phyloP scores from a whole-genome alignment of 2,888 invertebrate genomes.

The Macropis europaea region DNA sequence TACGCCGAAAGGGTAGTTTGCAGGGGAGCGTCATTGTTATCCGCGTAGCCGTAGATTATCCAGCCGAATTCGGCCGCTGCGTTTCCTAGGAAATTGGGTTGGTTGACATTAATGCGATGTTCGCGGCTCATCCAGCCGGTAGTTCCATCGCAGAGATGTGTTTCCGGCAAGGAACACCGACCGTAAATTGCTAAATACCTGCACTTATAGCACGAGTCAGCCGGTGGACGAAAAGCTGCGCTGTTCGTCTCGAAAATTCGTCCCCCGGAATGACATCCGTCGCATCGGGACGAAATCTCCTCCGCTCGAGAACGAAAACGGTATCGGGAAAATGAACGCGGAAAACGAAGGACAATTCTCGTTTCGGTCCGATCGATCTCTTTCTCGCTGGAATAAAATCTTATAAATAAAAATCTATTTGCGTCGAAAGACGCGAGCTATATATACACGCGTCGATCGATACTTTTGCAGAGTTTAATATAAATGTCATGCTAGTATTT shows the following conservation, averaged over 20 bases:
- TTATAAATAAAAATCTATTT: conserved; percentile 32
- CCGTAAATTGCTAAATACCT: conserved; percentile 60
- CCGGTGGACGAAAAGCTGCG: too few species aligned
- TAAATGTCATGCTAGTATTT: conserved; percentile 55
- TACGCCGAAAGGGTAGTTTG: conserved; percentile 12
- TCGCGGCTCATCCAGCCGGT: conserved; percentile 45
- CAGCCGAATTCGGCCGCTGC: conserved; percentile 45
- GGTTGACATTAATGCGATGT: conserved; percentile 54
- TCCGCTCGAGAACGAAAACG: not conserved
- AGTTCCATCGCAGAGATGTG: conserved; percentile 45
- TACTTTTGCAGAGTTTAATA: conserved; percentile 49
- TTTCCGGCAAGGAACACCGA: conserved; percentile 50
- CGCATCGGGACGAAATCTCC: conserved; percentile 11
- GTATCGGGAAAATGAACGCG: not conserved
- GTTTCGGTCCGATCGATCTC: not conserved
- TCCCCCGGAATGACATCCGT: not conserved
- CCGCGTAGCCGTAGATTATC: conserved; percentile 51
- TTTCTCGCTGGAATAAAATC: not conserved
- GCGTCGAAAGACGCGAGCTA: not conserved
- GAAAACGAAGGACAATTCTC: too few species aligned
- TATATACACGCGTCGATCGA: conserved; percentile 24
- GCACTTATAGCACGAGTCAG: conserved; percentile 48
- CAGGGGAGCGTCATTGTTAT: conserved; percentile 27
- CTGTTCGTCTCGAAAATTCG: too few species aligned
- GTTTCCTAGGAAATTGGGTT: conserved; percentile 58